phyloP scores from a whole-genome alignment of 2,113 vertebrate species.

The Taxidea taxus region DNA sequence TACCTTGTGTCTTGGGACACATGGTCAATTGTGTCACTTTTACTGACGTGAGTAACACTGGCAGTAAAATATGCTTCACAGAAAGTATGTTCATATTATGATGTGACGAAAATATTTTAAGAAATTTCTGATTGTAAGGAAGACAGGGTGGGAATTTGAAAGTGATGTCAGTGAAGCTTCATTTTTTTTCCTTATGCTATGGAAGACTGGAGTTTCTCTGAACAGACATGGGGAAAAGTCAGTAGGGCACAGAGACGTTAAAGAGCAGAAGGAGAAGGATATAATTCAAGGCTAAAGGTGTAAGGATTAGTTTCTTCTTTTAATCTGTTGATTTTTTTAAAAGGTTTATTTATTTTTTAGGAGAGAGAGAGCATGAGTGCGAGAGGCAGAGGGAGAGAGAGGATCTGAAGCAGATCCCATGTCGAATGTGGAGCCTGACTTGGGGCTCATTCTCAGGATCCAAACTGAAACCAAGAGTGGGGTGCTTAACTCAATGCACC shows the following conservation, averaged over 20 bases:
- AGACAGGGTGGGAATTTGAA: background rate
- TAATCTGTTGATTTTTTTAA: background rate
- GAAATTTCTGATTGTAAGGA: background rate
- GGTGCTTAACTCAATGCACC: background rate
- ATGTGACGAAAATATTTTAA: background rate
- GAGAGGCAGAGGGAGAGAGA: background rate
- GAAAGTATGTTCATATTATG: background rate
- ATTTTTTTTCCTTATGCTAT: background rate
- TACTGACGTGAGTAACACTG: background rate
- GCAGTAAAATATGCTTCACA: background rate
- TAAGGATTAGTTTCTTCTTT: background rate
- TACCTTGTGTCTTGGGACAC: background rate
- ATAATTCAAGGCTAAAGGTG: background rate
- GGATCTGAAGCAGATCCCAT: background rate
- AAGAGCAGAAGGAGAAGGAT: background rate
- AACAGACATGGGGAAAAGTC: background rate
- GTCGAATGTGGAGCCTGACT: background rate
- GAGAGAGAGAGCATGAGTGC: background rate
- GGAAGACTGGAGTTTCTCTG: background rate
- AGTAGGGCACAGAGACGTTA: background rate
- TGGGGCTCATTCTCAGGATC: background rate
- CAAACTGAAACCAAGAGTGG: background rate
- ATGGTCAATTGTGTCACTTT: background rate
- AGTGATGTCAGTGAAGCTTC: background rate
- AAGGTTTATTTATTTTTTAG: background rate